A percentile compares a stretch with the other conserved stretches of the same genome.
Evolutionary conservation across 2,888 invertebrate genomes (phyloP).

Genomic region (Cosmorhoe ocellata): DNA sequence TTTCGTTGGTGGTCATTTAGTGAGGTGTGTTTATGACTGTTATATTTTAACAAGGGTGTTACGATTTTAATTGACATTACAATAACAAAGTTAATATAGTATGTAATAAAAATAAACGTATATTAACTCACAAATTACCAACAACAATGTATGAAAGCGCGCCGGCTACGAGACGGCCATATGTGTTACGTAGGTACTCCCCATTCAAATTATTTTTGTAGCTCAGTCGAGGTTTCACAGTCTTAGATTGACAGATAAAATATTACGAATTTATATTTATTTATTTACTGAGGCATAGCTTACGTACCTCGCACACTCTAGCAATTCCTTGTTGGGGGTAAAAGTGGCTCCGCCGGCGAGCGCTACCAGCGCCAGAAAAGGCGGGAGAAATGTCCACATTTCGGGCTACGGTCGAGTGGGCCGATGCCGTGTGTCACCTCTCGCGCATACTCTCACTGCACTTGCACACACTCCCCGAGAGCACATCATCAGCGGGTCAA

Average conservation of each 20-base stretch:
- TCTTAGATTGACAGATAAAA: conserved; percentile 34
- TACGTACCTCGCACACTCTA: conserved; percentile 79
- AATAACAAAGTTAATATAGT: neutral
- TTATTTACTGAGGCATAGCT: conserved; percentile 7
- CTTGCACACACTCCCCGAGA: conserved; percentile 64
- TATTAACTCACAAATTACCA: conserved; percentile 21
- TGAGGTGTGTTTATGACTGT: no score
- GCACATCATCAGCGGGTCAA: conserved; percentile 65
- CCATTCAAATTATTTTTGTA: conserved; percentile 74
- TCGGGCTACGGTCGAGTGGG: conserved; percentile 61
- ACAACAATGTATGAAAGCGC: conserved; percentile 23
- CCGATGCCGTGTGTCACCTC: conserved; percentile 58
- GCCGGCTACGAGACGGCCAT: conserved; percentile 31
- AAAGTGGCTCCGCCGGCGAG: conserved; percentile 65
- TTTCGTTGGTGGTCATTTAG: no score
- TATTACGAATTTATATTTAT: conserved; percentile 8
- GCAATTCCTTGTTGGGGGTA: conserved; percentile 68
- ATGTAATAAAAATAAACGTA: neutral
- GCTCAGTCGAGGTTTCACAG: conserved; percentile 62
- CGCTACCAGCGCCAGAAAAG: conserved; percentile 63
- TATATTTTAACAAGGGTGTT: no score
- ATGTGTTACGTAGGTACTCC: conserved; percentile 59
- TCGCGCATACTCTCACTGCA: conserved; percentile 64
- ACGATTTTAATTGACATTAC: no score
- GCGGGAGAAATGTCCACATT: conserved; percentile 69